Percentiles rank a stretch among this genome's conserved stretches.
Conservation (phyloP, 1,140 invertebrate genomes). For the Drosophila insularis region DNA sequence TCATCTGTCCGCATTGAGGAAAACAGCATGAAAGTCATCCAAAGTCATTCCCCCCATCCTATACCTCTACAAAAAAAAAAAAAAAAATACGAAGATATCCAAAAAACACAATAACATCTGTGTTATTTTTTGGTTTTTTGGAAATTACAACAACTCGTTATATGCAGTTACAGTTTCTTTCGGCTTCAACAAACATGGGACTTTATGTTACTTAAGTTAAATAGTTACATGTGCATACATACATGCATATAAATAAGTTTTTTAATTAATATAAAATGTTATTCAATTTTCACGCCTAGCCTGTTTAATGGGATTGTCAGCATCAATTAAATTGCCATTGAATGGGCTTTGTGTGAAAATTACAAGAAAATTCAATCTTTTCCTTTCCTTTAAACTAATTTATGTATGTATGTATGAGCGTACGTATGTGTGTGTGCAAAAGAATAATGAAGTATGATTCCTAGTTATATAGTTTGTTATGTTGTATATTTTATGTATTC, state of each 20-base stretch:
- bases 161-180: conserved; percentile 56
- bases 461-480: conserved; percentile 10
- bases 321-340: conserved; percentile 43
- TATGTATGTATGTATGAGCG: conserved; percentile 6
- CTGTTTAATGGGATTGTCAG: conserved; percentile 40
- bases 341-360: conserved; percentile 56
- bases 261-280: conserved; percentile 3
- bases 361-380: conserved; percentile 16
- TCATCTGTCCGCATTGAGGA: conserved; percentile 3
- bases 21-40: conserved; percentile 38
- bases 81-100: not conserved
- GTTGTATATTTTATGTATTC: conserved; percentile 6
- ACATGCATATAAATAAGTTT: not conserved
- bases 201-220: conserved; percentile 71
- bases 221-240: conserved; percentile 27
- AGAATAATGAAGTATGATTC: conserved; percentile 5
- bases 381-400: not conserved
- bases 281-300: conserved; percentile 49
- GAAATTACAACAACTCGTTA: conserved; percentile 66
- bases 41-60: conserved; percentile 60
- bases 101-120: conserved; percentile 53
- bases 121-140: conserved; percentile 58
- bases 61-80: not conserved
- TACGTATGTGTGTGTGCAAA: conserved; percentile 2
- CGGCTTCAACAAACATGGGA: conserved; percentile 39